phyloP scores from a whole-genome alignment of 37 sponge, comb jelly and placozoan species.

The Hexactinellida sp. region DNA sequence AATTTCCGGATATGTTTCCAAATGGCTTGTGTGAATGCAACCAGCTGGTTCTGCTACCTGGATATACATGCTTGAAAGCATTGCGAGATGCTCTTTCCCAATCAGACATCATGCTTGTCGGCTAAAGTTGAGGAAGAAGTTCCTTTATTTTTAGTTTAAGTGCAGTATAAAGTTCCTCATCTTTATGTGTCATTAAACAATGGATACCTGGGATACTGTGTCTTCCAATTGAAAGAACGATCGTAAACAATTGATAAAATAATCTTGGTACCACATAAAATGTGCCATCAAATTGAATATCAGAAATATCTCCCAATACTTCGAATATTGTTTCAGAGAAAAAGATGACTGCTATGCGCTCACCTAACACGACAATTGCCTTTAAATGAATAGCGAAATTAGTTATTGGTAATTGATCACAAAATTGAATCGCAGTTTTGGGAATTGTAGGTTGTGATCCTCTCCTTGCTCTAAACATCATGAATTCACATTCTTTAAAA shows the following conservation, averaged over 20 bases:
- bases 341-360: neutral
- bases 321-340: neutral
- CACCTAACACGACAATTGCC: neutral
- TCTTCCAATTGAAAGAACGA: constrained; percentile 11
- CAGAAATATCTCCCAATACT: neutral
- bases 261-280: neutral
- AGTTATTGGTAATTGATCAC: constrained; percentile 1
- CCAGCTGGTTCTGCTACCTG: neutral
- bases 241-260: neutral
- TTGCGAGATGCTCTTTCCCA: constrained; percentile 15
- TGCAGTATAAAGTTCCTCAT: constrained; percentile 15
- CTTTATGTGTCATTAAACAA: constrained; percentile 12
- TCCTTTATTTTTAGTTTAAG: constrained; percentile 2
- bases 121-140: constrained; percentile 8
- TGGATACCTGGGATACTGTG: constrained; percentile 17
- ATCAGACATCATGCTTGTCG: neutral
- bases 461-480: constrained; percentile 12
- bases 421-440: neutral
- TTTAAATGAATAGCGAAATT: constrained; percentile 15
- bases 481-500: neutral
- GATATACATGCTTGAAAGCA: constrained; percentile 3
- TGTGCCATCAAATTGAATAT: constrained; percentile 1
- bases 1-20: constrained; percentile 8
- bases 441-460: constrained; percentile 2
- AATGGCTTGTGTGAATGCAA: constrained; percentile 3